phyloP scores from a whole-genome alignment of 2,888 invertebrate genomes.

The Drosophila tripunctata region DNA sequence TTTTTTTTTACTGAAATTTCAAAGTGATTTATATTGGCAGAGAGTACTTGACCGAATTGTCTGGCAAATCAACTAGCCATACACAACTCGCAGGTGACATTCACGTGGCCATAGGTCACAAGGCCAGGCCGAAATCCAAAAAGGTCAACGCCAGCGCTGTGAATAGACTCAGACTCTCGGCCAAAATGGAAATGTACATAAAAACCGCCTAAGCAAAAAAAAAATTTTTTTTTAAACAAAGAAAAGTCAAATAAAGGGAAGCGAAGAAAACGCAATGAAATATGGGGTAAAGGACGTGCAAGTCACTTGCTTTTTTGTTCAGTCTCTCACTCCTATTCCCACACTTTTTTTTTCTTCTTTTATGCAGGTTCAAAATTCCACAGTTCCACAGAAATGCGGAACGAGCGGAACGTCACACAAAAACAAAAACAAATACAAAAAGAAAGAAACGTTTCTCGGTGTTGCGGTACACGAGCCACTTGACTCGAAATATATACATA shows the following conservation, averaged over 20 bases:
- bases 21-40: constrained; percentile 50
- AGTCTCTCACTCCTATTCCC: neutral
- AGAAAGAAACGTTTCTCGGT: constrained; percentile 23
- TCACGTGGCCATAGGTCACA: constrained; percentile 1
- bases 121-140: constrained; percentile 24
- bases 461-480: constrained; percentile 52
- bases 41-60: constrained; percentile 32
- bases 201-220: constrained; percentile 4
- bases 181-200: constrained; percentile 5
- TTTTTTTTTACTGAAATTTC: constrained; percentile 10
- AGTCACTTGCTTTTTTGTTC: constrained; percentile 31
- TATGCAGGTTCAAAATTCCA: constrained; percentile 50
- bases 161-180: constrained; percentile 35
- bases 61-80: constrained; percentile 44
- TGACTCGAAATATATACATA: constrained; percentile 50
- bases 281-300: constrained; percentile 56
- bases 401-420: constrained; percentile 34
- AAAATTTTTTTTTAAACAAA: constrained; percentile 10
- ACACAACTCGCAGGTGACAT: constrained; percentile 7
- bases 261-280: constrained; percentile 20
- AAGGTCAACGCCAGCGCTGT: constrained; percentile 58
- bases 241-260: constrained; percentile 24
- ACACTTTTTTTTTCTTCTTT: constrained; percentile 7
- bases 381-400: constrained; percentile 55
- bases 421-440: neutral